Evolutionary conservation across 1,140 invertebrate species (phyloP).

Genomic region (Ceratosolen solmsi): DNA sequence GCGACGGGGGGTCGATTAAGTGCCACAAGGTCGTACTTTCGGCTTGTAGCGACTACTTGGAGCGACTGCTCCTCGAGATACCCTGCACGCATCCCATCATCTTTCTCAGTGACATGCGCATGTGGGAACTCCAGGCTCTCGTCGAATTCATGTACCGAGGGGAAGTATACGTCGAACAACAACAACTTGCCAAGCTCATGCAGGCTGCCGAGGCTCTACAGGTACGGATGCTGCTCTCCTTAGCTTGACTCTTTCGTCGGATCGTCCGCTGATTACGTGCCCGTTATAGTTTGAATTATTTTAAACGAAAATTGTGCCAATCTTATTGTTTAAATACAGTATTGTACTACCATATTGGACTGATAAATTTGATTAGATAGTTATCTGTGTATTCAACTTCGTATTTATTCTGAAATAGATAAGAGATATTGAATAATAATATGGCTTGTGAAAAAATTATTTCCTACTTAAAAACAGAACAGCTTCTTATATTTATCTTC

Average conservation of each 20-base stretch:
- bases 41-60: constrained; percentile 89
- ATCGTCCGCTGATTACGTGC: neutral
- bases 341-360: neutral
- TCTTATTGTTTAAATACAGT: constrained; percentile 29
- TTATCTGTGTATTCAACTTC: constrained; percentile 4
- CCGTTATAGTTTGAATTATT: neutral
- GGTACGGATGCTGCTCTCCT: constrained; percentile 68
- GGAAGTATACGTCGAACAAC: constrained; percentile 88
- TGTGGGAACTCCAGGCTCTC: constrained; percentile 85
- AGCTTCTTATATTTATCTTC: neutral
- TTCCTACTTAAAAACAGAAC: neutral
- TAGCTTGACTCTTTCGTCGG: neutral
- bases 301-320: neutral
- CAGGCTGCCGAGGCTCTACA: constrained; percentile 87
- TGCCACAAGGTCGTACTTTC: constrained; percentile 91
- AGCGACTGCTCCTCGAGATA: constrained; percentile 85
- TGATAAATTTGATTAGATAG: constrained; percentile 6
- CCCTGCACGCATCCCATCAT: constrained; percentile 91
- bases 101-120: constrained; percentile 84
- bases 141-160: constrained; percentile 92
- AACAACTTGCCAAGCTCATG: constrained; percentile 84
- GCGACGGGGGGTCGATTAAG: constrained; percentile 88
- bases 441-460: neutral
- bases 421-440: constrained; percentile 28
- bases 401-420: constrained; percentile 40